Percentiles rank a stretch among this genome's conserved stretches.
These are phyloP conservation scores for Pelecanus crispus DNA, from an alignment of 2,113 vertebrate genomes.

Conservation along the genomic window DNA sequence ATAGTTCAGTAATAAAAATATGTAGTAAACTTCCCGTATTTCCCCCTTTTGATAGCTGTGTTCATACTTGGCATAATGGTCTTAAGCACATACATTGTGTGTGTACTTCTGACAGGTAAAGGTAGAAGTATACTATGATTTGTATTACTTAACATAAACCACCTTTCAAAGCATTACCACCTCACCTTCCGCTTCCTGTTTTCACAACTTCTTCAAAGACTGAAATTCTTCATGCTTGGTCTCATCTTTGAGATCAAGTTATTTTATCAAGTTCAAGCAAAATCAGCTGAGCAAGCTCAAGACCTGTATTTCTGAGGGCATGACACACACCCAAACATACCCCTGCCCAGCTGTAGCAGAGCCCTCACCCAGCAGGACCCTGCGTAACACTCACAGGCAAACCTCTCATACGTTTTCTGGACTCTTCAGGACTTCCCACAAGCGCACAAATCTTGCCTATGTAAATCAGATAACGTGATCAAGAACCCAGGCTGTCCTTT, in stretches of 20 bases:
- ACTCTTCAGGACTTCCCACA: neutral
- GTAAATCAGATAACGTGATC: neutral
- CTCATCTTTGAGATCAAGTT: neutral
- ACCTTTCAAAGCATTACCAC: neutral
- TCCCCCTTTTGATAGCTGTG: neutral
- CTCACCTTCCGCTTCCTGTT: neutral
- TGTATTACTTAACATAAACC: neutral
- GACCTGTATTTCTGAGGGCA: neutral
- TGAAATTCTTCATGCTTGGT: neutral
- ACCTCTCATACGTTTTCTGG: neutral
- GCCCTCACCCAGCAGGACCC: neutral
- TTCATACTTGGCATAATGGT: neutral
- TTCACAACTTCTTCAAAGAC: neutral
- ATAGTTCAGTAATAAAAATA: neutral
- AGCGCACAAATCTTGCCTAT: neutral
- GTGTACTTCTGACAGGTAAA: neutral
- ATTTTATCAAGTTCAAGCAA: neutral
- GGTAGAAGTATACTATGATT: rapidly evolving
- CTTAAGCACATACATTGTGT: neutral
- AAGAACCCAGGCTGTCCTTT: neutral
- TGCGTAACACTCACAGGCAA: neutral
- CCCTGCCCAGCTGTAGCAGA: neutral
- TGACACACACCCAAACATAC: rapidly evolving
- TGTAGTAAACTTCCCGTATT: neutral
- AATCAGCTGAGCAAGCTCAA: neutral